Base-by-base conservation (phyloP, 2,888 invertebrate genomes). In the Plutella xylostella region DNA sequence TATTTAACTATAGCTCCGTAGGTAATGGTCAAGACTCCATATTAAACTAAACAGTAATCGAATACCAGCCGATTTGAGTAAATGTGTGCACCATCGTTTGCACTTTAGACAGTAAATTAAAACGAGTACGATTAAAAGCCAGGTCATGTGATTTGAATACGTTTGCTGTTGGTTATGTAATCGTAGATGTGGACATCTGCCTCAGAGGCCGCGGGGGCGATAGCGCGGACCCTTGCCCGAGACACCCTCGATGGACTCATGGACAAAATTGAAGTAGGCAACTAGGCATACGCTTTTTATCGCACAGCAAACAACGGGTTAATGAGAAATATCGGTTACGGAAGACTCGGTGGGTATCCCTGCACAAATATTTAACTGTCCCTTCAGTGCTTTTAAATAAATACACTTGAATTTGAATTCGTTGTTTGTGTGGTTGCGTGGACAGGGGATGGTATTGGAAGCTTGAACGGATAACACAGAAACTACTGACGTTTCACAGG, bases 291-390 rank as follows among this genome's bases (percentile, higher is more conserved):
- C 56, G 64, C 68, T 83, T 82, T 83, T 83, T 82, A 82, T 75
- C 72, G 57, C 55, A 67, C 53, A 49, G 58, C 70, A 77, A 80
- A 79, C 72, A 80, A 56, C 54, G 55, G 60, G 60, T 69, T 75
- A 80, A 83, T 75, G 79, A 82, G 78, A 75, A 78, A 79, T 80
- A 82, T 82, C 75, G 66, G 77, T 80, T 75, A 76, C 82, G 74
- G 75, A 79, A 44, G 28, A 44, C 78, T 78, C 70, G 72, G 61
- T 61, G 58, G 63, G 67, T 74, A 73, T 72, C 73, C 64, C 59
- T 68, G 68, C 60, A 71, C 65, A 68, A 82, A 80, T 75, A 77
- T 80, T 77, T 72, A 60, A 56, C 50, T 49, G 48, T 50, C 55
- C 61, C 59, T 63, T 60, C 55, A 55, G 48, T 60, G 65, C 61